These are phyloP conservation scores for Jaculus jaculus DNA, from an alignment of 2,113 vertebrate species.

Conservation along the genomic window DNA sequence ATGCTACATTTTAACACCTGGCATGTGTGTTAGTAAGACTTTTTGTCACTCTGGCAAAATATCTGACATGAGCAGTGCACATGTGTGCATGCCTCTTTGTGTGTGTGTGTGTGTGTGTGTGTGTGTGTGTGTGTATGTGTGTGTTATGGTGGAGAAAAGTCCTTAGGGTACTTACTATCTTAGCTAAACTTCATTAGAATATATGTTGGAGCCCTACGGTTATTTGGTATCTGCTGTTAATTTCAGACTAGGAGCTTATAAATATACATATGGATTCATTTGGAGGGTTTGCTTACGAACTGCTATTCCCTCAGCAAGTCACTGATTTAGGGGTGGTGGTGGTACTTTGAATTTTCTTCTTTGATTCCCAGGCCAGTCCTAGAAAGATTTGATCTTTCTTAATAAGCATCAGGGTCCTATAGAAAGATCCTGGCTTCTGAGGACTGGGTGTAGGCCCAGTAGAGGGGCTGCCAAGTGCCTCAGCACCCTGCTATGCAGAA, in stretches of 20 bases:
- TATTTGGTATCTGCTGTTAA: slow-evolving; percentile 4
- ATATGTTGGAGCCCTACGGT: background rate
- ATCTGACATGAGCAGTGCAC: background rate
- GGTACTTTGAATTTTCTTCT: background rate
- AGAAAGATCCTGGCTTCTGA: background rate
- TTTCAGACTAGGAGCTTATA: background rate
- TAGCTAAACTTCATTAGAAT: background rate
- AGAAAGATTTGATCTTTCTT: background rate
- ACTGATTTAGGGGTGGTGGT: background rate
- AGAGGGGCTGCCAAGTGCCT: background rate
- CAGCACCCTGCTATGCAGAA: background rate
- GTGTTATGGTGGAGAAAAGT: background rate
- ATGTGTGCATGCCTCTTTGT: too few relatives aligned
- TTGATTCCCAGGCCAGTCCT: background rate
- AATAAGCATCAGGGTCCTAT: background rate
- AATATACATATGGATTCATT: background rate
- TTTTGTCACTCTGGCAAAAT: too few relatives aligned
- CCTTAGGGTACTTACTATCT: background rate
- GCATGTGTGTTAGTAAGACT: background rate
- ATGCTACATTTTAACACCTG: slow-evolving; percentile 22
- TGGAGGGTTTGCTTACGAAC: background rate
- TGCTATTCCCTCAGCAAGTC: slow-evolving; percentile 11
- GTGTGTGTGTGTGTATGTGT: too few relatives aligned
- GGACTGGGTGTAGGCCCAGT: background rate
- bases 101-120: background rate